Evolutionary conservation across 2,888 invertebrate genomes (phyloP).

Genomic region (Cephus pygmeus): DNA sequence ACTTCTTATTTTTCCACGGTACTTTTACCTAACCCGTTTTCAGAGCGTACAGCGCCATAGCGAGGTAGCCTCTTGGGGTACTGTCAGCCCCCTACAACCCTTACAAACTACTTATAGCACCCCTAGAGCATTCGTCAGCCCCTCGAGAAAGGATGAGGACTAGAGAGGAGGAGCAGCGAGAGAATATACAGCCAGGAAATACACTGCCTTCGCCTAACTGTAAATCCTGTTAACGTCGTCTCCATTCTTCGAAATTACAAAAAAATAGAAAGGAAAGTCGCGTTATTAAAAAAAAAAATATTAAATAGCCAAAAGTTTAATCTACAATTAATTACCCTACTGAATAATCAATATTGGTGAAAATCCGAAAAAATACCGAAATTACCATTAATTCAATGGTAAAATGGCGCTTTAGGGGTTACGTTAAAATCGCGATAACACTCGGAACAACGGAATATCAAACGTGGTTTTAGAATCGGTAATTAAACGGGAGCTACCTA

Average conservation of each 20-base stretch:
- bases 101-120: not conserved
- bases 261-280: not conserved
- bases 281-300: not conserved
- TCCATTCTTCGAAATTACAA: not conserved
- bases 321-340: not conserved
- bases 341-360: not conserved
- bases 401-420: not conserved
- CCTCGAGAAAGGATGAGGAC: not conserved
- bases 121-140: not conserved
- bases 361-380: not conserved
- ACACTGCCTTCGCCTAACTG: not conserved
- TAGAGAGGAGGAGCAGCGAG: not conserved
- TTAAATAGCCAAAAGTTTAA: not conserved
- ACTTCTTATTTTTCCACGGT: constrained; percentile 13
- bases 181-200: not conserved
- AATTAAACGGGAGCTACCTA: constrained; percentile 47
- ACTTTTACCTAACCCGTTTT: not conserved
- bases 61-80: not conserved
- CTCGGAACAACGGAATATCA: constrained; percentile 35
- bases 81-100: not conserved
- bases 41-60: not conserved
- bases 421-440: constrained; percentile 51
- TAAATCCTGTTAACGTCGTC: constrained; percentile 3
- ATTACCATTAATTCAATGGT: not conserved
- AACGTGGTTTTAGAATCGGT: constrained; percentile 43